Evolutionary conservation across 2,797 vertebrate species (phyloP).

Genomic region (Nothura maculosa): DNA sequence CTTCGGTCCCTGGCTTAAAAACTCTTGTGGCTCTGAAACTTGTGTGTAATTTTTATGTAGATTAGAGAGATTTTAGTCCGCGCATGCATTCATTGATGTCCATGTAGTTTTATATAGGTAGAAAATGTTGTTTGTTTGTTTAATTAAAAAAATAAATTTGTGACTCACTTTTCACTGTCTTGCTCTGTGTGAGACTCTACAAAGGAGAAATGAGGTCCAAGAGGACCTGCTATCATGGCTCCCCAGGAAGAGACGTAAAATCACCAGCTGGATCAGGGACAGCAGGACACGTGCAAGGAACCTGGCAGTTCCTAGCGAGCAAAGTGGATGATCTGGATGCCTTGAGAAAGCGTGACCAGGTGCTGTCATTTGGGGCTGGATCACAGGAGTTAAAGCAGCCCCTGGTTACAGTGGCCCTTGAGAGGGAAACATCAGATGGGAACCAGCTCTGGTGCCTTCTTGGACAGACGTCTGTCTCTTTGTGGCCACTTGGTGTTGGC

Average conservation of each 20-base stretch:
- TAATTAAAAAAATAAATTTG: background rate
- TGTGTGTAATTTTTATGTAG: rapidly evolving
- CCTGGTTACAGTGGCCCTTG: background rate
- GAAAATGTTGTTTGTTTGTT: too few relatives aligned
- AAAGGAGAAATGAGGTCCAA: background rate
- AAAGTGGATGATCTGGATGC: background rate
- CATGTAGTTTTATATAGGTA: too few relatives aligned
- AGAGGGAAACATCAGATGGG: background rate
- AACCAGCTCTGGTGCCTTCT: background rate
- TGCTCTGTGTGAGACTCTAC: background rate
- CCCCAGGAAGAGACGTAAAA: background rate
- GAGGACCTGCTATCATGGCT: rapidly evolving
- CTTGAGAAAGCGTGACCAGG: background rate
- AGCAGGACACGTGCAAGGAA: rapidly evolving
- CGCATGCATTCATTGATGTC: background rate
- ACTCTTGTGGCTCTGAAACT: background rate
- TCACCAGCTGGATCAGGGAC: rapidly evolving
- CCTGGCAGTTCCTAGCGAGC: background rate
- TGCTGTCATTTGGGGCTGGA: background rate
- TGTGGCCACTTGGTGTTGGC: background rate
- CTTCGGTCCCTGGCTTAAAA: background rate
- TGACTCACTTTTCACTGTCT: background rate
- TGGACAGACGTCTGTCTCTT: rapidly evolving
- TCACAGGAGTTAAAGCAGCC: background rate
- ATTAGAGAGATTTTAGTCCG: background rate